These are phyloP conservation scores for Boleophthalmus pectinirostris DNA, from an alignment of 2,113 vertebrate genomes.

Conservation along the genomic window DNA sequence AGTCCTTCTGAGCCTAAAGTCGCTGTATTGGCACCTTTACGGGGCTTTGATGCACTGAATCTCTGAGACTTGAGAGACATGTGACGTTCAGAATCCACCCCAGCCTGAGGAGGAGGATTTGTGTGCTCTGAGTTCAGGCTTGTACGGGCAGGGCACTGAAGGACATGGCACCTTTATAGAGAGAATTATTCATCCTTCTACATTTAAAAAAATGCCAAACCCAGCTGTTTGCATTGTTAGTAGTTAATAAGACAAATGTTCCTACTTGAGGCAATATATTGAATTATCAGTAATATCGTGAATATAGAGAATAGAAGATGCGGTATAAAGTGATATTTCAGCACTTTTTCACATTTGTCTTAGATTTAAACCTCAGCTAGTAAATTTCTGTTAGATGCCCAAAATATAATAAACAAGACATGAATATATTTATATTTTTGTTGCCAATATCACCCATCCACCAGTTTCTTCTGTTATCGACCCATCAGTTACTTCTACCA, in stretches of 20 bases:
- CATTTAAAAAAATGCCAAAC: not conserved
- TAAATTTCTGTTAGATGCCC: too few species aligned
- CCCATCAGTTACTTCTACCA: too few species aligned
- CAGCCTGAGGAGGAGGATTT: conserved; percentile 33
- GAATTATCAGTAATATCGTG: not conserved
- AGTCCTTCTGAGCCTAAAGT: not conserved
- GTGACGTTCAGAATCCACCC: conserved; percentile 44
- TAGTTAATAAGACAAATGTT: not conserved
- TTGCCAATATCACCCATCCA: too few species aligned
- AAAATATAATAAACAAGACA: too few species aligned
- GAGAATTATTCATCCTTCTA: not conserved
- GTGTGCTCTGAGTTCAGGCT: conserved; percentile 30
- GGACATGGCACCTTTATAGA: conserved; percentile 25
- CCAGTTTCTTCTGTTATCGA: too few species aligned
- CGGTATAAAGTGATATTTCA: too few species aligned
- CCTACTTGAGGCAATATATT: not conserved
- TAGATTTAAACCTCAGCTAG: too few species aligned
- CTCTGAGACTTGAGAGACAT: conserved; percentile 31
- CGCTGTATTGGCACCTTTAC: conserved; percentile 2
- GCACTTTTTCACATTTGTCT: too few species aligned
- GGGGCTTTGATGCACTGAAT: conserved; percentile 33
- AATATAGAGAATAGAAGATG: too few species aligned
- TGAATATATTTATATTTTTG: too few species aligned
- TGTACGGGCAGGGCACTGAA: conserved; percentile 7
- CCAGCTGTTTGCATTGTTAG: not conserved